A percentile compares a stretch with the other conserved stretches of the same genome.
Evolutionary conservation across 2,888 invertebrate genomes (phyloP).

Genomic region (Carterocephalus palaemon): DNA sequence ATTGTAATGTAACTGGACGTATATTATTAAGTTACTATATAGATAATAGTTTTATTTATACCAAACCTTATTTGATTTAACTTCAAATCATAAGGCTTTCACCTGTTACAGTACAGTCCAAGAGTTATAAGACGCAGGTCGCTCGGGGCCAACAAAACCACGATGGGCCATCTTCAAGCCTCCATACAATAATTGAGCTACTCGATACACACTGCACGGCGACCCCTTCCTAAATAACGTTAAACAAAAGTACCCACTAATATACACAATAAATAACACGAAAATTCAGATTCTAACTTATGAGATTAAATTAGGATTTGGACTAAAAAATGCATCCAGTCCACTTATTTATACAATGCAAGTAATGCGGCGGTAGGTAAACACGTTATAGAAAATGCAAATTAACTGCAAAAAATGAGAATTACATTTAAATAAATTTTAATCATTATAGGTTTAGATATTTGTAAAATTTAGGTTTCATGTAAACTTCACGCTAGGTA

Average conservation of each 20-base stretch:
- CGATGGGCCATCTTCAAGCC: background rate
- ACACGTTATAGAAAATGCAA: slow-evolving; percentile 10
- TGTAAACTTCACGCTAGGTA: too few relatives aligned
- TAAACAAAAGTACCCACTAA: slow-evolving; percentile 16
- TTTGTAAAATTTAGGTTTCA: too few relatives aligned
- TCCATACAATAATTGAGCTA: slow-evolving; percentile 15
- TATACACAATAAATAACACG: slow-evolving; percentile 37
- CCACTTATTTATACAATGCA: slow-evolving; percentile 4
- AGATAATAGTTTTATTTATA: too few relatives aligned
- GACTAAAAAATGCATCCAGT: slow-evolving; percentile 36
- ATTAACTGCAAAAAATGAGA: too few relatives aligned
- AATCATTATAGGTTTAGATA: too few relatives aligned
- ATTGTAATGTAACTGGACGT: too few relatives aligned
- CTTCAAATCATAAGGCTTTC: too few relatives aligned
- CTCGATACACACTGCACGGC: slow-evolving; percentile 7
- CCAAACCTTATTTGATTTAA: too few relatives aligned
- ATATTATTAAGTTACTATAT: too few relatives aligned
- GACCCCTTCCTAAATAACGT: slow-evolving; percentile 12
- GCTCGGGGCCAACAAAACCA: background rate
- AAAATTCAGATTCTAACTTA: slow-evolving; percentile 39
- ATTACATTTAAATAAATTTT: too few relatives aligned
- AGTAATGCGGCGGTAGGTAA: too few relatives aligned
- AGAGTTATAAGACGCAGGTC: slow-evolving; percentile 12
- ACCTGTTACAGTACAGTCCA: too few relatives aligned
- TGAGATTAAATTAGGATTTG: slow-evolving; percentile 40